Base-by-base conservation (phyloP, 2,797 vertebrate genomes). In the Brachymystax lenok region DNA sequence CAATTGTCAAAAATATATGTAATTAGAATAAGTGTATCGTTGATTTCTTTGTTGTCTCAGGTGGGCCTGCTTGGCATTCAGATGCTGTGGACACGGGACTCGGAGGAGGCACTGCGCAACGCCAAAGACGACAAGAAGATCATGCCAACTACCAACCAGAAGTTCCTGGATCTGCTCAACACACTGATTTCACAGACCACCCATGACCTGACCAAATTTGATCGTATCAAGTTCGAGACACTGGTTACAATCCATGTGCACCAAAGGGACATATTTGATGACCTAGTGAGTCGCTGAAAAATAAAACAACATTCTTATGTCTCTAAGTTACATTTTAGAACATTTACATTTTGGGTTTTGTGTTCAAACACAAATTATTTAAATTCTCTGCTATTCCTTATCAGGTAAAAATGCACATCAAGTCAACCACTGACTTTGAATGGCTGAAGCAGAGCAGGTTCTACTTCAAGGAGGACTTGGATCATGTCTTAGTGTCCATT, bases 361-460 rank as follows among this genome's bases (percentile, higher is more conserved):
- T 10, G 7, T 21, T n/a, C 0, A 28, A 67, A 68, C 4, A 68
- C 14, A 6, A 3, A 5, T 12, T 68, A 7, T 68, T 68, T 40
- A 8, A 8, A 52, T 71, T 21, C 3, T 24, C 35, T n/a, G 8
- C 4, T n/a, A 24, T 63, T 73, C 28, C 12, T 63, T 59, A n/a
- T 24, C 59, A 74, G 72, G 72, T 74, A 13, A 74, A 80, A 77
- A 87, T 94, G 92, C 94, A 93, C 63, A 84, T 98, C 85, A 96
- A 93, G 91, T 97, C 88, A 80, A 84, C 93, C 56, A 86, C 68
- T 10, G 97, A 98, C 87, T 98, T 98, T 28, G 96, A 98, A 82
- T 98, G 97, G 97, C 91, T 96, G 91, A 98, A 98, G 81, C 97
- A 98, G 85, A 96, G 96, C 85, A 91, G 97, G 61, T 97, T 98